These are phyloP conservation scores for Botrylloides violaceus DNA, from an alignment of 23 tunicate species.

Conservation along the genomic window DNA sequence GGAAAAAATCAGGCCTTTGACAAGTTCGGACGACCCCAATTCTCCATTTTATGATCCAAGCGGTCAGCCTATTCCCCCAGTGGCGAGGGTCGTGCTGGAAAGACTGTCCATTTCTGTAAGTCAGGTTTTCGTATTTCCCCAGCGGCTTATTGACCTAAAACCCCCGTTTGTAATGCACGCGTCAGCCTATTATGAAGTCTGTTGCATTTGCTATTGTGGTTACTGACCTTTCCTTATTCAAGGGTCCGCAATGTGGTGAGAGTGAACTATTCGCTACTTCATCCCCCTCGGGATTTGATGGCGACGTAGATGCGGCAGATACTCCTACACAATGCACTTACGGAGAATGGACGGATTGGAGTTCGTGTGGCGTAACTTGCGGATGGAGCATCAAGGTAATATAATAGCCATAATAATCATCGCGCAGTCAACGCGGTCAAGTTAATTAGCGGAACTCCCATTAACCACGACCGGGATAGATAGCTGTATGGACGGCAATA, in stretches of 20 bases:
- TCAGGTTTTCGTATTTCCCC: not conserved
- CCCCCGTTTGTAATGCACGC: too few species aligned
- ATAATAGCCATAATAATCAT: too few species aligned
- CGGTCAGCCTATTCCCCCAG: constrained; percentile 63
- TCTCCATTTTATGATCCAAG: constrained; percentile 69
- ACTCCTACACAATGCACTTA: constrained; percentile 43
- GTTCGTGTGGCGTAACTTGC: constrained; percentile 72
- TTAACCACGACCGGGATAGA: too few species aligned
- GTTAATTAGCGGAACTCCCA: too few species aligned
- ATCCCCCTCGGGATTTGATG: not conserved
- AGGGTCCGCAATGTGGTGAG: constrained; percentile 73
- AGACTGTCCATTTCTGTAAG: constrained; percentile 45
- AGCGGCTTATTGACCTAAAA: not conserved
- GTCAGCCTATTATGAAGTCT: too few species aligned
- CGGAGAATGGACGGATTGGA: constrained; percentile 80
- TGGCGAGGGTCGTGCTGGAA: constrained; percentile 53
- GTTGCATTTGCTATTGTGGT: not conserved
- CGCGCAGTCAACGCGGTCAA: too few species aligned
- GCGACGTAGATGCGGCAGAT: not conserved
- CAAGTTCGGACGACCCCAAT: constrained; percentile 41
- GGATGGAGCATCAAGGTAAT: constrained; percentile 91
- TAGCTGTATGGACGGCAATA: too few species aligned
- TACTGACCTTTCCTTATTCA: not conserved
- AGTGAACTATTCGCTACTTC: constrained; percentile 19
- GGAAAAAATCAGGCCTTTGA: constrained; percentile 48